These are phyloP conservation scores for Pseudomyrmex concolor DNA, from an alignment of 1,140 invertebrate genomes.

Conservation along the genomic window DNA sequence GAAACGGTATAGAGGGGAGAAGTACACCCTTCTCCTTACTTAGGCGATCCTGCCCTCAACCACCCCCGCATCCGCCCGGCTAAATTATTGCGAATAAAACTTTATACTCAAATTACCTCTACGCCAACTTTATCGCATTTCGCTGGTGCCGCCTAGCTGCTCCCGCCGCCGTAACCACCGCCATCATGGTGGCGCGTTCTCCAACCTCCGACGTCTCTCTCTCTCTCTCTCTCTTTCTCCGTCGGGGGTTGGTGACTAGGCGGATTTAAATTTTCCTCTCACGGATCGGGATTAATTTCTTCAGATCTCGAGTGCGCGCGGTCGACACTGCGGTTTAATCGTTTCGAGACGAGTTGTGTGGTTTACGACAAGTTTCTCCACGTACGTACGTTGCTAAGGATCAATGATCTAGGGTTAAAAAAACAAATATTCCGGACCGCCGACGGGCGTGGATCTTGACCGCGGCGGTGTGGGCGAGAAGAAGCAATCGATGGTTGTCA, in stretches of 20 bases:
- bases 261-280: slow-evolving; percentile 58
- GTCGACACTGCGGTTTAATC: slow-evolving; percentile 1
- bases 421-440: slow-evolving; percentile 14
- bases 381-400: slow-evolving; percentile 12
- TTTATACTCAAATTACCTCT: slow-evolving; percentile 85
- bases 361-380: slow-evolving; percentile 6
- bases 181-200: slow-evolving; percentile 22
- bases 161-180: slow-evolving; percentile 37
- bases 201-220: slow-evolving; percentile 36
- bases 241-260: slow-evolving; percentile 33
- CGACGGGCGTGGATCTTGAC: slow-evolving; percentile 52
- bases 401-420: slow-evolving; percentile 27
- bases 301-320: slow-evolving; percentile 19
- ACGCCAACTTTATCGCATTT: slow-evolving; percentile 84
- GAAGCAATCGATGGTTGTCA: slow-evolving; percentile 55
- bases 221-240: background rate
- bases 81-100: slow-evolving; percentile 86
- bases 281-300: slow-evolving; percentile 62
- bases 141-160: slow-evolving; percentile 57
- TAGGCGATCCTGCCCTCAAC: slow-evolving; percentile 46
- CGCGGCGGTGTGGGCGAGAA: slow-evolving; percentile 49
- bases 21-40: slow-evolving; percentile 47
- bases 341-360: slow-evolving; percentile 1
- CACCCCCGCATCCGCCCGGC: slow-evolving; percentile 57
- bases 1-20: slow-evolving; percentile 43